A percentile compares a stretch with the other conserved stretches of the same genome.
phyloP scores from a whole-genome alignment of 37 sponge, comb jelly and placozoan species.

The Bolinopsis microptera region DNA sequence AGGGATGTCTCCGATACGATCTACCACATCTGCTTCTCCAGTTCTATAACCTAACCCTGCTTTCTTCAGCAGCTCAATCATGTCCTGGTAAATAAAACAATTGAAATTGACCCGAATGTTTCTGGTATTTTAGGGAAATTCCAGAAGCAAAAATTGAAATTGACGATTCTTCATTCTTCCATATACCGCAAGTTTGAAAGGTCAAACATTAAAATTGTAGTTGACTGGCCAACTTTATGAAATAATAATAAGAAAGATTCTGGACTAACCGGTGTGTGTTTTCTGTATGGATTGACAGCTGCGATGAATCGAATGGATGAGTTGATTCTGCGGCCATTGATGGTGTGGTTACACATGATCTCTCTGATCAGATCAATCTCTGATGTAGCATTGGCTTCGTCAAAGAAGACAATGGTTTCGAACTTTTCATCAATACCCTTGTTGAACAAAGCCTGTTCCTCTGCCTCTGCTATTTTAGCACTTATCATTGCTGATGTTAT shows the following conservation, averaged over 20 bases:
- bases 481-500: conserved; percentile 42
- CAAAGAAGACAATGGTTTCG: conserved; percentile 94
- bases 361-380: conserved; percentile 90
- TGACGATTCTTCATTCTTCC: no score
- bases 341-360: conserved; percentile 93
- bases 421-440: background rate
- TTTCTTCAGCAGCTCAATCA: conserved; percentile 81
- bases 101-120: background rate
- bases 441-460: conserved; percentile 70
- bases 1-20: conserved; percentile 68
- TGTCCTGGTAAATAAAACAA: conserved; percentile 69
- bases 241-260: background rate
- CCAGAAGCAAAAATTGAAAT: no score
- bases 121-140: no score
- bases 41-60: conserved; percentile 84
- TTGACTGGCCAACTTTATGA: no score
- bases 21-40: background rate
- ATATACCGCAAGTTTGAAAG: no score
- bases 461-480: conserved; percentile 68
- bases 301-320: conserved; percentile 89
- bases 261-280: background rate
- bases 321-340: conserved; percentile 77
- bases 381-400: conserved; percentile 96
- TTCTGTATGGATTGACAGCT: conserved; percentile 93
- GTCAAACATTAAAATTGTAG: no score